These are phyloP conservation scores for Tretioscincus oriximinensis DNA, from an alignment of 2,113 vertebrate genomes.

Conservation along the genomic window DNA sequence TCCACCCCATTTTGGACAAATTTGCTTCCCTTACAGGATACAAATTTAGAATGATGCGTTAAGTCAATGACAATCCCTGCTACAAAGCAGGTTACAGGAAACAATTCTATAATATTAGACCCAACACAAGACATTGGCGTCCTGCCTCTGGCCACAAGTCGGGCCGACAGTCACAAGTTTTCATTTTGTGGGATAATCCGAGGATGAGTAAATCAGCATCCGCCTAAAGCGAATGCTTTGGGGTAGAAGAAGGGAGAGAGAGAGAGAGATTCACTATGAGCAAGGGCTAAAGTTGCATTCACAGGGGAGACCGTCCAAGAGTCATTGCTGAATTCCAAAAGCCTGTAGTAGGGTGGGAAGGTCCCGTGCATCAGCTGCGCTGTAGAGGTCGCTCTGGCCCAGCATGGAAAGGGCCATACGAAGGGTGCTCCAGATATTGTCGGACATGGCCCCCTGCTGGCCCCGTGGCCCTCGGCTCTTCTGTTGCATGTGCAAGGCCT, in stretches of 20 bases:
- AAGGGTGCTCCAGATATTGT: slow-evolving; percentile 98
- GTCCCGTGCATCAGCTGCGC: slow-evolving; percentile 87
- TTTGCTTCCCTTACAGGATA: slow-evolving; percentile 2
- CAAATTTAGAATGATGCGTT: not conserved
- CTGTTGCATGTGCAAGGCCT: slow-evolving; percentile 93
- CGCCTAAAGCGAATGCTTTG: slow-evolving; percentile 14
- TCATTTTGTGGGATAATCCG: not conserved
- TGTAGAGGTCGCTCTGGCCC: slow-evolving; percentile 92
- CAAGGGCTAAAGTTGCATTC: slow-evolving; percentile 64
- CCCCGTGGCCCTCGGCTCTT: slow-evolving; percentile 73
- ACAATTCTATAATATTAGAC: slow-evolving; percentile 13
- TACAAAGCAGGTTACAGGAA: slow-evolving; percentile 8
- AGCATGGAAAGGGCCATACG: slow-evolving; percentile 98
- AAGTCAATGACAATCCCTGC: not conserved
- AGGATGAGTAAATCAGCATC: not conserved
- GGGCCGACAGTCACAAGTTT: not conserved
- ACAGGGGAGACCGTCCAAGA: slow-evolving; percentile 65
- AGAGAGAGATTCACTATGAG: slow-evolving; percentile 51
- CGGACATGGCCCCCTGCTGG: slow-evolving; percentile 84
- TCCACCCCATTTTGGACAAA: slow-evolving; percentile 18
- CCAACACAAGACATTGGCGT: slow-evolving; percentile 21
- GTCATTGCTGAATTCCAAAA: slow-evolving; percentile 88
- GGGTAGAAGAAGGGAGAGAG: slow-evolving; percentile 38
- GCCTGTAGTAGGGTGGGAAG: slow-evolving; percentile 84
- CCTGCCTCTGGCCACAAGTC: slow-evolving; percentile 6